Conservation (phyloP, 2,797 vertebrate species). For the Avahi laniger region DNA sequence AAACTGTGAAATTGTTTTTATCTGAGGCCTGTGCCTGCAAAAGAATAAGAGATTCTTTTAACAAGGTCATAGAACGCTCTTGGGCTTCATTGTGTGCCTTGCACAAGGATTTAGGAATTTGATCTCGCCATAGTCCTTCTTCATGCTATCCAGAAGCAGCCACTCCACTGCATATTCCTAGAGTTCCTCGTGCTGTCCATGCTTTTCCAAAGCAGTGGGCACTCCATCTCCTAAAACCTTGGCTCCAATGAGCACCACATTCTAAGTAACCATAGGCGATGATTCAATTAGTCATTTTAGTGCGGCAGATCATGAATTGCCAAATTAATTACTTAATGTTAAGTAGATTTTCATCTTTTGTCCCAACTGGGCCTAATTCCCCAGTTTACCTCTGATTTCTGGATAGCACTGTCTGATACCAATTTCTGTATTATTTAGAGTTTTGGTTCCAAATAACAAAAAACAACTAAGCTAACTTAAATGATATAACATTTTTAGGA, state of each 20-base stretch:
- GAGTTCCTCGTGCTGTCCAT: neutral
- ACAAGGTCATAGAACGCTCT: neutral
- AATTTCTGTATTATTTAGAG: neutral
- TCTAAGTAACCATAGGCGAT: neutral
- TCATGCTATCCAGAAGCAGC: neutral
- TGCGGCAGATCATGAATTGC: neutral
- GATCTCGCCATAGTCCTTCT: neutral
- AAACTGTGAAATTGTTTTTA: neutral
- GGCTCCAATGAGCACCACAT: neutral
- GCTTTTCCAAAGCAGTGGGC: neutral
- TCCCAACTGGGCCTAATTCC: neutral
- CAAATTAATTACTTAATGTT: neutral
- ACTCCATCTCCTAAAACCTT: neutral
- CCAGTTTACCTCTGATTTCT: neutral
- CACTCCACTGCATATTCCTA: neutral
- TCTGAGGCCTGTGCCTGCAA: neutral
- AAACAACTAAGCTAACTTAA: neutral
- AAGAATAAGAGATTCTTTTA: neutral
- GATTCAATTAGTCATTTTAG: neutral
- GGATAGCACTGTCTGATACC: neutral
- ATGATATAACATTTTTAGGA: neutral
- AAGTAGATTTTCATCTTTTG: neutral
- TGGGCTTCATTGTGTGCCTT: neutral
- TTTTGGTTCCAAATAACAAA: neutral
- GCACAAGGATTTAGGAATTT: neutral